Evolutionary conservation across 2,797 vertebrate genomes (phyloP).

Genomic region (Rhabdophis nuchalis): DNA sequence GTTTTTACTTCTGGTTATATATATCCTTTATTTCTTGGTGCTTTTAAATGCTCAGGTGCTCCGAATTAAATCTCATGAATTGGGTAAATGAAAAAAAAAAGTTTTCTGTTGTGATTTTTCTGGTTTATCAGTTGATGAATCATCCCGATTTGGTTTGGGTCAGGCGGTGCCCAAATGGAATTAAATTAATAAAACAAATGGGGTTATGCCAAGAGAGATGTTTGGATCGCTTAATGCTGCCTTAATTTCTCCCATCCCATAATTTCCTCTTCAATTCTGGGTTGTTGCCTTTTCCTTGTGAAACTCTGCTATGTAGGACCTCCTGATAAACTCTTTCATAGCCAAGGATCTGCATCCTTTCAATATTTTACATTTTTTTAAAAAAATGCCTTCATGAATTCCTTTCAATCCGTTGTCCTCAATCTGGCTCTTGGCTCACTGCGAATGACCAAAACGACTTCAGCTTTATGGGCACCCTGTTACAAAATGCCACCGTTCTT

Average conservation of each 20-base stretch:
- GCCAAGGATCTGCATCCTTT: slow-evolving; percentile 47
- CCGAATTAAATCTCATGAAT: not conserved
- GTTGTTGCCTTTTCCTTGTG: not conserved
- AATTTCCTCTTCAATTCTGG: slow-evolving; percentile 25
- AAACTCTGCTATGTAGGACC: slow-evolving; percentile 12
- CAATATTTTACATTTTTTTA: slow-evolving; percentile 34
- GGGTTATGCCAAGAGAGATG: no score
- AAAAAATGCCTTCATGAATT: slow-evolving; percentile 43
- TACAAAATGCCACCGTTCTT: not conserved
- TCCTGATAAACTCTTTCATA: slow-evolving; percentile 35
- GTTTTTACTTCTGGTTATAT: not conserved
- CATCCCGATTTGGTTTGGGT: not conserved
- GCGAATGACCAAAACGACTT: not conserved
- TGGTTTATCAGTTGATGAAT: not conserved
- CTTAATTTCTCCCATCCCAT: slow-evolving; percentile 18
- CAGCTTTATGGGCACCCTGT: accelerated
- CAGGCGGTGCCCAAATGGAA: not conserved
- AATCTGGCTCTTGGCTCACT: not conserved
- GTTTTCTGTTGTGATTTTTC: not conserved
- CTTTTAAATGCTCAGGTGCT: not conserved
- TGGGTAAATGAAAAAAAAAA: not conserved
- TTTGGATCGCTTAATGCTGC: slow-evolving; percentile 4
- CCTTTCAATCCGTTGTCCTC: slow-evolving; percentile 15
- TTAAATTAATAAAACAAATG: not conserved
- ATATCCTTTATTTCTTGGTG: not conserved